phyloP scores from a whole-genome alignment of 2,113 vertebrate genomes.

The Zootoca vivipara region DNA sequence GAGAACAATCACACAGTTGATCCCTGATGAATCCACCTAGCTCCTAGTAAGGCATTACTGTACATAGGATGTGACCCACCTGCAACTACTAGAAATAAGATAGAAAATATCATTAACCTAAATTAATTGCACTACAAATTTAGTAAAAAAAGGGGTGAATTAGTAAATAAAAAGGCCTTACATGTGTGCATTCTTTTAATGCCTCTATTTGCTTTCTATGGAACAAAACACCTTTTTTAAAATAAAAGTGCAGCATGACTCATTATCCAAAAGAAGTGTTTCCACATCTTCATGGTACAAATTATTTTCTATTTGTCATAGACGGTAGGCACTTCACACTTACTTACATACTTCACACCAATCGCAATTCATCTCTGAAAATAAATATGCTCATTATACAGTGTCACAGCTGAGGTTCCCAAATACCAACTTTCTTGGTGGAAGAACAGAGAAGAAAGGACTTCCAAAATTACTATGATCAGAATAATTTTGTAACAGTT shows the following conservation, averaged over 20 bases:
- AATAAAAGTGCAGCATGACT: conserved; percentile 40
- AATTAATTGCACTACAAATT: not conserved
- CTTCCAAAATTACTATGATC: conserved; percentile 40
- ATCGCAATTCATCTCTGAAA: conserved; percentile 49
- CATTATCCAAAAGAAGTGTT: conserved; percentile 42
- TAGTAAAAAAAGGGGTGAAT: not conserved
- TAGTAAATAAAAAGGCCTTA: not conserved
- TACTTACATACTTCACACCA: conserved; percentile 55
- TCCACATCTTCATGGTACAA: conserved; percentile 48
- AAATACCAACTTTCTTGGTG: conserved; percentile 16
- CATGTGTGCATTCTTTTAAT: not conserved
- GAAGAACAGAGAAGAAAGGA: conserved; percentile 27
- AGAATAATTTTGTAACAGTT: not conserved
- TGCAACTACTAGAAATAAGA: not conserved
- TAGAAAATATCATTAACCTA: not conserved
- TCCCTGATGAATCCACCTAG: not conserved
- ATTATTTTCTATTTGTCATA: conserved; percentile 49
- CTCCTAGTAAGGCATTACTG: not conserved
- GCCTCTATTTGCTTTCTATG: not conserved
- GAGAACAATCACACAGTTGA: not conserved
- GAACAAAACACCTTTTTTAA: conserved; percentile 10
- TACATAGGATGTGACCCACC: not conserved
- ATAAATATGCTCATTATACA: conserved; percentile 50
- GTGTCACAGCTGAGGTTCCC: conserved; percentile 43
- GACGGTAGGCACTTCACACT: conserved; percentile 58